phyloP scores from a whole-genome alignment of 35 echinoderm and acorn worm species.

The Chiridota heheva region DNA sequence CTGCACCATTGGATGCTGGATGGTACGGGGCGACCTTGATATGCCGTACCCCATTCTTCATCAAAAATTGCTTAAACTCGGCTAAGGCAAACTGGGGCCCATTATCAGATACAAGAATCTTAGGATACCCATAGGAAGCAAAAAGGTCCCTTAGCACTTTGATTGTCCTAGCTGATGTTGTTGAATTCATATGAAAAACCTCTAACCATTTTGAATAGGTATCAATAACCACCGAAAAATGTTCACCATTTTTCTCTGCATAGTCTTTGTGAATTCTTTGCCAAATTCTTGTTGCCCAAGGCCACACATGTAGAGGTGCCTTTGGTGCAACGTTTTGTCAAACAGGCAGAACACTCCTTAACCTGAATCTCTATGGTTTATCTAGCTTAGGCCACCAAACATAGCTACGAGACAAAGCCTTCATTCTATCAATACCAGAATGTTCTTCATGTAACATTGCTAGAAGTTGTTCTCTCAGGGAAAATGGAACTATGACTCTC shows the following conservation, averaged over 20 bases:
- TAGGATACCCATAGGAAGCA: conserved; percentile 50
- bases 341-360: conserved; percentile 30
- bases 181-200: conserved; percentile 27
- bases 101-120: conserved; percentile 57
- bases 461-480: conserved; percentile 23
- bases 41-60: conserved; percentile 42
- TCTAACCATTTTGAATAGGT: conserved; percentile 53
- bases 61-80: conserved; percentile 18
- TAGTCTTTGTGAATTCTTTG: conserved; percentile 52
- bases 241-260: conserved; percentile 13
- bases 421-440: conserved; percentile 52
- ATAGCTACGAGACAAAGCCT: conserved; percentile 40
- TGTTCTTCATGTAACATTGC: conserved; percentile 55
- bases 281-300: neutral
- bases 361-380: conserved; percentile 29
- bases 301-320: conserved; percentile 46
- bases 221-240: conserved; percentile 32
- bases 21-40: conserved; percentile 35
- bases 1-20: conserved; percentile 43
- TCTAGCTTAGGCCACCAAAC: conserved; percentile 59
- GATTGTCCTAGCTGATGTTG: conserved; percentile 39
- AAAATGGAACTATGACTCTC: conserved; percentile 38
- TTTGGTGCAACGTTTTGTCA: conserved; percentile 12
- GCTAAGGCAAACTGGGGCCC: conserved; percentile 57
- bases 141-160: conserved; percentile 26